A percentile compares a stretch with the other conserved stretches of the same genome.
Conservation (phyloP, 2,797 vertebrate genomes). For the Gymnothorax javanicus region DNA sequence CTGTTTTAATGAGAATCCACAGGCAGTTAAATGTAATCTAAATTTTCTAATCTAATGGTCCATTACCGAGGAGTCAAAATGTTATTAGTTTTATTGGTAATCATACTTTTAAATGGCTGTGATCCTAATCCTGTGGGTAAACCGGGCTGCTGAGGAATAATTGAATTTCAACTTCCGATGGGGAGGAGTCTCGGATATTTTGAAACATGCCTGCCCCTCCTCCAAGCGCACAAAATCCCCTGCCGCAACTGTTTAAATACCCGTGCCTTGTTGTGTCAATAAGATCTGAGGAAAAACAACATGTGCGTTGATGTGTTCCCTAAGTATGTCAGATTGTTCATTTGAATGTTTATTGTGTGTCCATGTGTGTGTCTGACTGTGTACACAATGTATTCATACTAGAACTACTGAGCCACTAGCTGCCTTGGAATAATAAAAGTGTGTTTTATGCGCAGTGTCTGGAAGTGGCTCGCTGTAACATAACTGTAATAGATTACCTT, state of each 20-base stretch:
- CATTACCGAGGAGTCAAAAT: constrained; percentile 81
- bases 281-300: not conserved
- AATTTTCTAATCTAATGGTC: constrained; percentile 84
- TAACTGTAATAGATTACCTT: constrained; percentile 72
- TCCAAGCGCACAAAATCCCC: not conserved
- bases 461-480: constrained; percentile 73
- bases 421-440: not conserved
- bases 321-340: not conserved
- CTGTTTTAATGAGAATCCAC: constrained; percentile 99
- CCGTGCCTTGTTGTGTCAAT: not conserved
- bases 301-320: not conserved
- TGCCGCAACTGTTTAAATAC: not conserved
- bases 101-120: constrained; percentile 81
- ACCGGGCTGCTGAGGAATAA: constrained; percentile 73
- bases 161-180: constrained; percentile 72
- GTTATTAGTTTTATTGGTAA: constrained; percentile 84
- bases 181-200: constrained; percentile 47
- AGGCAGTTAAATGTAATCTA: constrained; percentile 81
- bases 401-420: not conserved
- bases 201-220: not conserved
- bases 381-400: not conserved
- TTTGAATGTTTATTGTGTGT: not conserved
- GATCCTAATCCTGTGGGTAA: constrained; percentile 74
- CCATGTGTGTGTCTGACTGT: constrained; percentile 25
- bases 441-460: constrained; percentile 70